A percentile compares a stretch with the other conserved stretches of the same genome.
phyloP scores from a whole-genome alignment of 1,140 invertebrate species.

The Gonatopus flavifemur region DNA sequence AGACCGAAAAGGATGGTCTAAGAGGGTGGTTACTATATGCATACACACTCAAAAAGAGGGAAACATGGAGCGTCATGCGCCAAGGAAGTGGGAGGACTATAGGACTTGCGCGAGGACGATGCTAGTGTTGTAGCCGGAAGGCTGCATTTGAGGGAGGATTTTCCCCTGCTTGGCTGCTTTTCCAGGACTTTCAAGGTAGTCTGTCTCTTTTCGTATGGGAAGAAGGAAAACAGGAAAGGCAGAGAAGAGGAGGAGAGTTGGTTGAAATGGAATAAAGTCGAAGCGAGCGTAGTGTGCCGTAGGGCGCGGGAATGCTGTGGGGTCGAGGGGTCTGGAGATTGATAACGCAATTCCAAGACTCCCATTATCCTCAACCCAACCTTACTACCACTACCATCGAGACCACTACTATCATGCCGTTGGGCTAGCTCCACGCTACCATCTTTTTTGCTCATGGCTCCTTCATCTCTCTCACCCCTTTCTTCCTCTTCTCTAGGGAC shows the following conservation, averaged over 20 bases:
- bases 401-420: no score
- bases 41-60: constrained; percentile 44
- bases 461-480: constrained; percentile 10
- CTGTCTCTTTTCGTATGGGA: constrained; percentile 7
- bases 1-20: constrained; percentile 8
- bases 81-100: constrained; percentile 39
- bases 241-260: constrained; percentile 24
- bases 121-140: constrained; percentile 47
- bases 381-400: no score
- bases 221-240: constrained; percentile 8
- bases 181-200: background rate
- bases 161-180: constrained; percentile 12
- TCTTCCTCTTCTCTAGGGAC: constrained; percentile 30
- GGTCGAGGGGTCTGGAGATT: constrained; percentile 53
- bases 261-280: constrained; percentile 52
- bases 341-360: constrained; percentile 61
- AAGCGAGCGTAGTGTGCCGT: constrained; percentile 42
- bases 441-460: constrained; percentile 54
- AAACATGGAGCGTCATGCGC: constrained; percentile 38
- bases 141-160: constrained; percentile 44
- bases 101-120: constrained; percentile 42
- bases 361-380: constrained; percentile 57
- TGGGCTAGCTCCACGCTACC: constrained; percentile 50
- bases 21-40: constrained; percentile 34
- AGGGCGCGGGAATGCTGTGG: constrained; percentile 30